Percentiles rank a stretch among this genome's conserved stretches.
Conservation (phyloP, 2,888 invertebrate genomes). For the Agrenia bidenticulata region DNA sequence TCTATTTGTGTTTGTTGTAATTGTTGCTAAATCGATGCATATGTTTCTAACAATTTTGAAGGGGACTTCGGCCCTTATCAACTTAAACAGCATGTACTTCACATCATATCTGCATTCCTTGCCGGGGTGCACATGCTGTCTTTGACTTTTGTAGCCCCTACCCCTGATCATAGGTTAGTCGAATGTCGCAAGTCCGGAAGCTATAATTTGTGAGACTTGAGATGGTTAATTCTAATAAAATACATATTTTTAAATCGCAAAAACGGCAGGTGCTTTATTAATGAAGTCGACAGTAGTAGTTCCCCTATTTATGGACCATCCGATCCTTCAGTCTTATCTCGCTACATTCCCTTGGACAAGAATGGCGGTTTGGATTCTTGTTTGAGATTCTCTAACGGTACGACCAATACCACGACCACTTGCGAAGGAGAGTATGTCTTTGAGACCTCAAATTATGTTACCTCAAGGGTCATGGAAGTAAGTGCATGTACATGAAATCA, state of each 20-base stretch:
- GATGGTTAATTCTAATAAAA: neutral
- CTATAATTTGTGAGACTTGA: no score
- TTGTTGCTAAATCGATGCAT: neutral
- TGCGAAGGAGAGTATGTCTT: slow-evolving; percentile 66
- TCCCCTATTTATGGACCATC: neutral
- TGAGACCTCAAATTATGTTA: slow-evolving; percentile 70
- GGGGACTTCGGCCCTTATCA: slow-evolving; percentile 50
- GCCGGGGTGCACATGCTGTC: slow-evolving; percentile 44
- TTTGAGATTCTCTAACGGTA: slow-evolving; percentile 14
- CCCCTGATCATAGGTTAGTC: slow-evolving; percentile 32
- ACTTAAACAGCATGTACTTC: slow-evolving; percentile 45
- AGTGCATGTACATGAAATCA: slow-evolving; percentile 12
- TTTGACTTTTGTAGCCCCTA: slow-evolving; percentile 33
- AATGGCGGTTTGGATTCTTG: slow-evolving; percentile 18
- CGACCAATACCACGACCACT: neutral
- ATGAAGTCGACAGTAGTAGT: slow-evolving; percentile 9
- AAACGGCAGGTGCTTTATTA: slow-evolving; percentile 20
- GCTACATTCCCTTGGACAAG: slow-evolving; percentile 46
- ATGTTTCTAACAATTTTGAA: slow-evolving; percentile 16
- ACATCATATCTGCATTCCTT: slow-evolving; percentile 36
- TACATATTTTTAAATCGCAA: neutral
- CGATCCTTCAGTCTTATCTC: slow-evolving; percentile 10
- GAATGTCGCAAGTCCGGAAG: neutral
- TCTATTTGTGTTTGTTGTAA: neutral
- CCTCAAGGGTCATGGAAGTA: slow-evolving; percentile 69